Conservation (phyloP, 2,797 vertebrate species). For the Melanotaenia pygmaea region DNA sequence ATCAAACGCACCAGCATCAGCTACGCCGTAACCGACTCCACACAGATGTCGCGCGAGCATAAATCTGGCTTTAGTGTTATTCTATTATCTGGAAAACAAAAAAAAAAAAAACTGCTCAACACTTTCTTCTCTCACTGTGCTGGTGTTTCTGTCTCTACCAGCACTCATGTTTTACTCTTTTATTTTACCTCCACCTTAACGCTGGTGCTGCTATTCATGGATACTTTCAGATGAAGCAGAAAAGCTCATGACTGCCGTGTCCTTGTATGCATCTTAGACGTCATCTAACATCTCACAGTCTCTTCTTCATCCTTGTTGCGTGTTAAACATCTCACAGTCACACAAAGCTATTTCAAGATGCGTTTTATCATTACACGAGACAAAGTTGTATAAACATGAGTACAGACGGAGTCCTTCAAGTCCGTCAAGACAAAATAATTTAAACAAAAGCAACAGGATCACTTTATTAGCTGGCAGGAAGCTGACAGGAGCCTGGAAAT, state of each 20-base stretch:
- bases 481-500: not conserved
- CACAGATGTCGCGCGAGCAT: too few relatives aligned
- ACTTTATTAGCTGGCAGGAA: not conserved
- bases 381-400: not conserved
- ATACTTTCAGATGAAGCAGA: not conserved
- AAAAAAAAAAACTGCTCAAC: slow-evolving; percentile 7
- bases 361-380: not conserved
- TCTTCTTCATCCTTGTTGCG: not conserved
- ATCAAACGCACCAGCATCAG: too few relatives aligned
- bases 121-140: slow-evolving; percentile 18
- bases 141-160: slow-evolving; percentile 4
- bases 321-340: not conserved
- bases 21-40: too few relatives aligned
- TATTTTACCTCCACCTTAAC: not conserved
- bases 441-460: not conserved
- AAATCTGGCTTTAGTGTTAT: too few relatives aligned
- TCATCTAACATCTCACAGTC: not conserved
- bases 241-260: not conserved
- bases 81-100: slow-evolving; percentile 30
- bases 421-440: not conserved
- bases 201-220: not conserved
- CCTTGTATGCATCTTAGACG: slow-evolving; percentile 7
- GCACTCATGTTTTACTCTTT: slow-evolving; percentile 2
- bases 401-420: not conserved
- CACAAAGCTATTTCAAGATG: not conserved